Percentiles rank a stretch among this genome's conserved stretches.
Evolutionary conservation across 2,797 vertebrate species (phyloP).

Genomic region (Amazonetta brasiliensis): DNA sequence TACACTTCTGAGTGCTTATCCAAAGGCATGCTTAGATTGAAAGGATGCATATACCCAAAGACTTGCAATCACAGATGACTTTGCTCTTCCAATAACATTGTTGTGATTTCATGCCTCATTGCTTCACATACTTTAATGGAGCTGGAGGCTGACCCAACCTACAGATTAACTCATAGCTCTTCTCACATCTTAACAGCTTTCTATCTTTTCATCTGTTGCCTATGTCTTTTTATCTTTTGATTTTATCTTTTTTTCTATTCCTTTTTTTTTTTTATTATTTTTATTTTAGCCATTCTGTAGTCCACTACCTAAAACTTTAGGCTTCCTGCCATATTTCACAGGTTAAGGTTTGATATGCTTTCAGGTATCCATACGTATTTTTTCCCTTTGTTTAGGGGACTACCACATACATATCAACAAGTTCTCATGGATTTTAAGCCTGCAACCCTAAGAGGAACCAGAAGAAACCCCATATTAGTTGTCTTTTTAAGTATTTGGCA

Average conservation of each 20-base stretch:
- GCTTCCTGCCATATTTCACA: neutral
- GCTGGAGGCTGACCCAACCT: neutral
- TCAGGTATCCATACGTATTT: neutral
- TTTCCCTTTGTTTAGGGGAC: neutral
- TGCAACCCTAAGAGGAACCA: neutral
- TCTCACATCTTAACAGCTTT: neutral
- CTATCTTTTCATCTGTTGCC: neutral
- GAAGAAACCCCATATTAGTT: neutral
- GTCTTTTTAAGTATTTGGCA: neutral
- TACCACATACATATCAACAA: rapidly evolving
- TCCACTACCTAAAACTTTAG: neutral
- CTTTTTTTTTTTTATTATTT: neutral
- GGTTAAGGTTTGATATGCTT: neutral
- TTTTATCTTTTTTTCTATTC: neutral
- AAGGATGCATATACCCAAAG: neutral
- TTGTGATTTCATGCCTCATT: neutral
- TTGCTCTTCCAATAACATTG: neutral
- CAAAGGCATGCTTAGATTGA: neutral
- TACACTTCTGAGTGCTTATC: neutral
- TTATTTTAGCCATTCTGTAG: neutral
- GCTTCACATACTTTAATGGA: neutral
- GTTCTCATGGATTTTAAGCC: neutral
- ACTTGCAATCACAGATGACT: neutral
- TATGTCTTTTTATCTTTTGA: neutral
- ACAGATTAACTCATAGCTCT: neutral